These are phyloP conservation scores for Euphysa ruthae DNA, from an alignment of 30 jellyfish, hydroid and myxozoan genomes.

Conservation along the genomic window DNA sequence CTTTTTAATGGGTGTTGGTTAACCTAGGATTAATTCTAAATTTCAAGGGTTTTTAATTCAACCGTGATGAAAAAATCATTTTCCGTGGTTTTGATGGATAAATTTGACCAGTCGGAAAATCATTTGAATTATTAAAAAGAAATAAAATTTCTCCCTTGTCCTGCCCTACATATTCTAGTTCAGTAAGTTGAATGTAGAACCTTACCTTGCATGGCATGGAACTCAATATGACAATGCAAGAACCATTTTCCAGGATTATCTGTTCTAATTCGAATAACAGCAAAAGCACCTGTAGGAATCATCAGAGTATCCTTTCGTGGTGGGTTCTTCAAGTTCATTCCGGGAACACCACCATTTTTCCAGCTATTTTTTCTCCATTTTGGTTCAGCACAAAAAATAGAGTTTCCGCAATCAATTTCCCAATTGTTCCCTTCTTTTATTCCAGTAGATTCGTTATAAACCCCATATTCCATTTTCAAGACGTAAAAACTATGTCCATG, in stretches of 20 bases:
- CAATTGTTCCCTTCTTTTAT: background rate
- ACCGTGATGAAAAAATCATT: too few species aligned
- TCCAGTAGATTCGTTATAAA: conserved; percentile 3
- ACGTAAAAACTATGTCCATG: conserved; percentile 45
- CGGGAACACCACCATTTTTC: conserved; percentile 25
- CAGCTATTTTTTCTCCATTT: conserved; percentile 17
- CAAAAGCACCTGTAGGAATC: conserved; percentile 35
- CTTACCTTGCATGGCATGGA: conserved; percentile 38
- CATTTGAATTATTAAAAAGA: background rate
- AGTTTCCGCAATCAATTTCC: conserved; percentile 18
- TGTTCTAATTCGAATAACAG: conserved; percentile 30
- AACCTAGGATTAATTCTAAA: too few species aligned
- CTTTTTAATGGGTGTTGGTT: too few species aligned
- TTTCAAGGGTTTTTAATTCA: too few species aligned
- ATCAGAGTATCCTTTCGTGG: conserved; percentile 37
- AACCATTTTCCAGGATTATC: conserved; percentile 48
- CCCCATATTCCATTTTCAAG: conserved; percentile 25
- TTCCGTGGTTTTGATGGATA: too few species aligned
- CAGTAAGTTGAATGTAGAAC: too few species aligned
- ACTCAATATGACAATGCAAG: conserved; percentile 40
- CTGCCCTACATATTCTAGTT: too few species aligned
- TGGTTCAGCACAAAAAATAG: conserved; percentile 13
- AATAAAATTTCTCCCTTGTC: too few species aligned
- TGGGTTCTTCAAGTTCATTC: conserved; percentile 13
- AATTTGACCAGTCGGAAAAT: background rate